Base-by-base conservation (phyloP, 2,888 invertebrate species). In the Doris montereyensis region DNA sequence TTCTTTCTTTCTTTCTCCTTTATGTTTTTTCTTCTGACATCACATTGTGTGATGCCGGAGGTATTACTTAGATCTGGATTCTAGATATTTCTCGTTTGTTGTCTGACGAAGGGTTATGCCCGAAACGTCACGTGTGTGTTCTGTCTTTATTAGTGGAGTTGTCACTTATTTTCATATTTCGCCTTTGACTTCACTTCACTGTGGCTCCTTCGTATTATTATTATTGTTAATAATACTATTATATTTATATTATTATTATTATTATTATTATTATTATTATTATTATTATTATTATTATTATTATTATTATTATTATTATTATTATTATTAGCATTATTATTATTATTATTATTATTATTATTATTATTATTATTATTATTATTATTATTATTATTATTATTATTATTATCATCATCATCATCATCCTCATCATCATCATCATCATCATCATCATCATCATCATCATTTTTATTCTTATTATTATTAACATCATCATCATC, bases 231-330 rank as follows among this genome's bases (percentile, higher is more conserved):
- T 41, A 41, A 10, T 41, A 41, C 17, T 41, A 41, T 41, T 41
- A 41, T 41, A 41, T 41, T 41, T 10, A 10, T 41, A 41, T 41
- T 41, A 41, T 41, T 41, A 41, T 41, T 41, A 41, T 41, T 41
- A 41, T 41, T 41, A 41, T 41, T 41, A 41, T 41, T 41, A 41
- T 41, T 41, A 41, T 41, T 41, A 41, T 41, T 41, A 41, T 41
- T 41, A 41, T 41, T 41, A 41, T 41, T 41, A 41, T 41, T 81
- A 24, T 71, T 77, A 85, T 78, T 70, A 83, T 77, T 83, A 82
- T 79, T 84, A 81, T 84, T 93, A 93, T 81, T 88, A 94, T 94
- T 17, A 70, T 26, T 30, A 70, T 30, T 1, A 26, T 26, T 68
- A 68, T 28, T 10, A 10, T 68, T 28, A 24, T 68, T 68, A 8